Evolutionary conservation across 1,140 invertebrate genomes (phyloP).

Genomic region (Mycetomoellerius zeteki): DNA sequence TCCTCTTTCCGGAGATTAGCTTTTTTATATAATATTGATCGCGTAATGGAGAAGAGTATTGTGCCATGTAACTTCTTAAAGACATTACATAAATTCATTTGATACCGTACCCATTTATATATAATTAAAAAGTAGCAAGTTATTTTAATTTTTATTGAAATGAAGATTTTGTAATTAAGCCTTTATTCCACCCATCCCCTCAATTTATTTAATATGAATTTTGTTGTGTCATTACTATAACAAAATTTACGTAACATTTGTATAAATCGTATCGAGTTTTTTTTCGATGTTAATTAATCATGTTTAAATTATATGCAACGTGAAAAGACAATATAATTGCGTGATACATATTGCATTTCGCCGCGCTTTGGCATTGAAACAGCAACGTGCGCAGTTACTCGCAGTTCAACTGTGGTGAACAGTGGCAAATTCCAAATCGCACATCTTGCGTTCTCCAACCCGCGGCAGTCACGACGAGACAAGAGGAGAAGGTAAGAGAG

Average conservation of each 20-base stretch:
- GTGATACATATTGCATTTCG: slow-evolving; percentile 12
- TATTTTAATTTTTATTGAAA: too few species aligned
- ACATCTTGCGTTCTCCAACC: slow-evolving; percentile 1
- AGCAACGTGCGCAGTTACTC: neutral
- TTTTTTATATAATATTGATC: too few species aligned
- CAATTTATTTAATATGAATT: neutral
- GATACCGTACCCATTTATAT: too few species aligned
- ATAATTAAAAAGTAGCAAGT: too few species aligned
- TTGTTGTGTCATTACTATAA: neutral
- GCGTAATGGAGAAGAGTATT: too few species aligned
- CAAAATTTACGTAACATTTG: neutral
- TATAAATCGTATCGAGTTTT: neutral
- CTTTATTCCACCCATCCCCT: too few species aligned
- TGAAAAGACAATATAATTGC: slow-evolving; percentile 2
- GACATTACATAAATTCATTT: too few species aligned
- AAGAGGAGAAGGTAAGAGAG: slow-evolving; percentile 36
- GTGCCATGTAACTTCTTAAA: too few species aligned
- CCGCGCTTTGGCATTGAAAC: neutral
- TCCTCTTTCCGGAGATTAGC: too few species aligned
- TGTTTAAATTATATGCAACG: neutral
- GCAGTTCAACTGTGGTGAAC: slow-evolving; percentile 14
- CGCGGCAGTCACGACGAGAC: slow-evolving; percentile 23
- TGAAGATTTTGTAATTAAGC: too few species aligned
- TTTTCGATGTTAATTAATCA: neutral
- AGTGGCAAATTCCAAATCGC: slow-evolving; percentile 45